Evolutionary conservation across 2,797 vertebrate species (phyloP).

Genomic region (Rhabdophis nuchalis): DNA sequence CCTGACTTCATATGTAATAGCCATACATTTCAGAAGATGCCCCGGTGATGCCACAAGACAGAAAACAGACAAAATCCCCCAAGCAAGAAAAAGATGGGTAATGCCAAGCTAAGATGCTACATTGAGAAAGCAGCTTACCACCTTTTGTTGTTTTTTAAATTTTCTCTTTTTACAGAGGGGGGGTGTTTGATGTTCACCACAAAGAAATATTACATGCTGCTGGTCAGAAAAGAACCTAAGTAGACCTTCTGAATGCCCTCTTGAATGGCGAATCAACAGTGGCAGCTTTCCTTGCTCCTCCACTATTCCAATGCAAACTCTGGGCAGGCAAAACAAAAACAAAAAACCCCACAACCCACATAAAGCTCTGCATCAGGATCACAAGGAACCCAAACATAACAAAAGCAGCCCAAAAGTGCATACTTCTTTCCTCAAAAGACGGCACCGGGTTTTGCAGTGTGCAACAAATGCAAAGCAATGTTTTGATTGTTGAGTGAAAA

Average conservation of each 20-base stretch:
- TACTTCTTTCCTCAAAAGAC: neutral
- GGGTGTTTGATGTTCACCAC: no score
- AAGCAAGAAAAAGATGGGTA: neutral
- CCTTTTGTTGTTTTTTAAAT: neutral
- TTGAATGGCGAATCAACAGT: neutral
- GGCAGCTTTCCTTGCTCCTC: neutral
- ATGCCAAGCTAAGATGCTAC: neutral
- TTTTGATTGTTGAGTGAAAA: neutral
- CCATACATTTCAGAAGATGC: neutral
- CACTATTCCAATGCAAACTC: neutral
- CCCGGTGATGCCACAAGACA: neutral
- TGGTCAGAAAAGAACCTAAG: neutral
- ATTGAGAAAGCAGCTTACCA: neutral
- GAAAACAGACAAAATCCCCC: neutral
- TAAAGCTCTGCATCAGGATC: neutral
- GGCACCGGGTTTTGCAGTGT: neutral
- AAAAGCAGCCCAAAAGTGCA: neutral
- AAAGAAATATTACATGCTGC: neutral
- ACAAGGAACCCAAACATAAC: neutral
- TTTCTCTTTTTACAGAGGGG: neutral
- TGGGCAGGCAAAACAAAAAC: no score
- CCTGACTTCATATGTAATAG: neutral
- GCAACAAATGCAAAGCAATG: neutral
- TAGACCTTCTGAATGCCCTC: no score
- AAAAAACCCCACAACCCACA: neutral